A percentile compares a stretch with the other conserved stretches of the same genome.
phyloP scores from a whole-genome alignment of 2,888 invertebrate genomes.

The Rhagonycha lutea region DNA sequence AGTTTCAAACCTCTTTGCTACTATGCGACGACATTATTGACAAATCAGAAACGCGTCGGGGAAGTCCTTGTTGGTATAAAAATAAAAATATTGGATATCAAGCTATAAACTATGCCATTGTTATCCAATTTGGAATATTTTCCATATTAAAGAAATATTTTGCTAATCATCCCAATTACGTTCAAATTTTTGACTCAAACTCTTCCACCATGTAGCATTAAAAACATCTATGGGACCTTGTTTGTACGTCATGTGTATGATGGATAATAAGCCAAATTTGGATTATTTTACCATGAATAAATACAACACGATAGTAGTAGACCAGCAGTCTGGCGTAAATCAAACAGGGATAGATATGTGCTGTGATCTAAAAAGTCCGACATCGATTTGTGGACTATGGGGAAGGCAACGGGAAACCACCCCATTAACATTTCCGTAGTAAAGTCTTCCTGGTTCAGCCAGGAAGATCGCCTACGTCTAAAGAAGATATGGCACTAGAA shows the following conservation, averaged over 20 bases:
- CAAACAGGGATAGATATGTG: too few relatives aligned
- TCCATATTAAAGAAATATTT: constrained; percentile 81
- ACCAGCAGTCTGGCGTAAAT: too few relatives aligned
- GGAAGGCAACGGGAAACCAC: too few relatives aligned
- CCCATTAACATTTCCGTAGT: too few relatives aligned
- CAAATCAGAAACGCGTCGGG: constrained; percentile 77
- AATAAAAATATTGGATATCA: constrained; percentile 70
- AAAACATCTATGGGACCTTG: constrained; percentile 84
- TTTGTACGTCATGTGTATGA: constrained; percentile 73
- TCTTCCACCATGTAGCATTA: too few relatives aligned
- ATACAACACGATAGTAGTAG: too few relatives aligned
- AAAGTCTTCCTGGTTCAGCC: too few relatives aligned
- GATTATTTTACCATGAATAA: constrained; percentile 81
- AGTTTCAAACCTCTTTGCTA: constrained; percentile 89
- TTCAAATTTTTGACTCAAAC: too few relatives aligned
- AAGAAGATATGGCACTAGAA: too few relatives aligned
- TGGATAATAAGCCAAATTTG: constrained; percentile 63
- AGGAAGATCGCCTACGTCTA: too few relatives aligned
- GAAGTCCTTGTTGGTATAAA: constrained; percentile 89
- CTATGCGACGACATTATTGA: constrained; percentile 94
- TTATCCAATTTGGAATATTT: constrained; percentile 80
- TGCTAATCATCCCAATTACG: constrained; percentile 74
- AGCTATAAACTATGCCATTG: constrained; percentile 84
- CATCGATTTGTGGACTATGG: too few relatives aligned
- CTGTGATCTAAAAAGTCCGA: too few relatives aligned